Conservation (phyloP, 2,797 vertebrate species). For the Sebastes hopkinsi region DNA sequence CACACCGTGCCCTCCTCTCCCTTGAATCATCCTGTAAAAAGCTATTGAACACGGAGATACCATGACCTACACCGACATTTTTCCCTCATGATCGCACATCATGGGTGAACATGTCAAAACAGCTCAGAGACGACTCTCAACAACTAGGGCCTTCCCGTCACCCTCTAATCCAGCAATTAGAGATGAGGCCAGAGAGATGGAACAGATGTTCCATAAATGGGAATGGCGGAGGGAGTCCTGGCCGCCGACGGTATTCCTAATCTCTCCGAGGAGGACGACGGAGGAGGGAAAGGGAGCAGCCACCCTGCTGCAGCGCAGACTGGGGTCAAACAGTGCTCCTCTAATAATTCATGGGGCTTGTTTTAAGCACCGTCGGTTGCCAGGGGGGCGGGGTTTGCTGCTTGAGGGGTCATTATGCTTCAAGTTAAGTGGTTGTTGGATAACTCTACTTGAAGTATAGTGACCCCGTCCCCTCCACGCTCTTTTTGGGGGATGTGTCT, state of each 20-base stretch:
- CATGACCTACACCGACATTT: constrained; percentile 43
- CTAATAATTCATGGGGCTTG: constrained; percentile 1
- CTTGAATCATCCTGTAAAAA: constrained; percentile 6
- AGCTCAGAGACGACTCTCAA: constrained; percentile 64
- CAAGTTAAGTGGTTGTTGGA: neutral
- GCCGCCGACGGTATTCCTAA: constrained; percentile 48
- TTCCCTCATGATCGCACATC: constrained; percentile 52
- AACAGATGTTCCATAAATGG: constrained; percentile 77
- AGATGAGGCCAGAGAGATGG: constrained; percentile 62
- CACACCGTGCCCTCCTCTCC: neutral
- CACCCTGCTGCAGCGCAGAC: constrained; percentile 15
- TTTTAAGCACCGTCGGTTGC: neutral
- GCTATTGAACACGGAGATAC: constrained; percentile 14
- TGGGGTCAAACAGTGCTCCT: constrained; percentile 16
- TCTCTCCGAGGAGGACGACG: constrained; percentile 47
- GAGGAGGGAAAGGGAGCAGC: constrained; percentile 8
- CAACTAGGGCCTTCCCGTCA: constrained; percentile 48
- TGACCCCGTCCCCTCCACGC: too few relatives aligned
- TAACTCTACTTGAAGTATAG: neutral
- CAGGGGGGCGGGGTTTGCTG: neutral
- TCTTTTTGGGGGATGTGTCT: neutral
- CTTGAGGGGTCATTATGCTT: neutral
- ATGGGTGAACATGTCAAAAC: constrained; percentile 65
- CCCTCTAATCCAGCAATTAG: constrained; percentile 73
- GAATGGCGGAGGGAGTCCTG: constrained; percentile 60